A percentile compares a stretch with the other conserved stretches of the same genome.
phyloP scores from a whole-genome alignment of 2,113 vertebrate species.

The Myanophis thanlyinensis region DNA sequence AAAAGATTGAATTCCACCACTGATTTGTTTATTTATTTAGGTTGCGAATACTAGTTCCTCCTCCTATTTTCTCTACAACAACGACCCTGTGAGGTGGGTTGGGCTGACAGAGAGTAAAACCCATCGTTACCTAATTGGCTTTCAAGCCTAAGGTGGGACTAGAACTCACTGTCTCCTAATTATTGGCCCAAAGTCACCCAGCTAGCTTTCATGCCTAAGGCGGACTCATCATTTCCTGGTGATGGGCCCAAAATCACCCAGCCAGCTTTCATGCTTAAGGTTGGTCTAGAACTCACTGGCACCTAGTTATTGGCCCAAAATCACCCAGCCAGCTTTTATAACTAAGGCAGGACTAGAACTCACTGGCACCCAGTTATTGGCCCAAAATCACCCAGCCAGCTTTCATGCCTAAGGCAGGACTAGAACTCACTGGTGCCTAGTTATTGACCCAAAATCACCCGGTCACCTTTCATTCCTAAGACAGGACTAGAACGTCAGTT shows the following conservation, averaged over 20 bases:
- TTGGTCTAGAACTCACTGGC: rapidly evolving
- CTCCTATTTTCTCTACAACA: background rate
- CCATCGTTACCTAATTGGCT: background rate
- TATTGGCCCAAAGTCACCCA: too few species aligned
- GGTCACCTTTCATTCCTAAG: background rate
- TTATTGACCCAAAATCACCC: background rate
- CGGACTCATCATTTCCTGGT: rapidly evolving
- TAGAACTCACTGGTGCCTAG: background rate
- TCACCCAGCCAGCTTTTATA: background rate
- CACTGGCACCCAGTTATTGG: rapidly evolving
- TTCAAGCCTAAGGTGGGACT: background rate
- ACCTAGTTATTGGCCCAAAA: rapidly evolving
- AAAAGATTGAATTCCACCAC: too few species aligned
- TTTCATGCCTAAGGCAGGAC: background rate
- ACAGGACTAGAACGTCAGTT: background rate
- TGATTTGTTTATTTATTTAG: too few species aligned
- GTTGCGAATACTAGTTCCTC: background rate
- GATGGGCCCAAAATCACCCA: background rate
- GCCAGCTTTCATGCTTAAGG: background rate
- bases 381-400: background rate
- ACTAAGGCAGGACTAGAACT: background rate
- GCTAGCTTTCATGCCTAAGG: too few species aligned
- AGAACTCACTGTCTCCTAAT: too few species aligned
- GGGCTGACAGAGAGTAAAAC: background rate
- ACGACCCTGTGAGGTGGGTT: background rate